A percentile compares a stretch with the other conserved stretches of the same genome.
These are phyloP conservation scores for Tiliacea aurago DNA, from an alignment of 2,888 invertebrate genomes.

Conservation along the genomic window DNA sequence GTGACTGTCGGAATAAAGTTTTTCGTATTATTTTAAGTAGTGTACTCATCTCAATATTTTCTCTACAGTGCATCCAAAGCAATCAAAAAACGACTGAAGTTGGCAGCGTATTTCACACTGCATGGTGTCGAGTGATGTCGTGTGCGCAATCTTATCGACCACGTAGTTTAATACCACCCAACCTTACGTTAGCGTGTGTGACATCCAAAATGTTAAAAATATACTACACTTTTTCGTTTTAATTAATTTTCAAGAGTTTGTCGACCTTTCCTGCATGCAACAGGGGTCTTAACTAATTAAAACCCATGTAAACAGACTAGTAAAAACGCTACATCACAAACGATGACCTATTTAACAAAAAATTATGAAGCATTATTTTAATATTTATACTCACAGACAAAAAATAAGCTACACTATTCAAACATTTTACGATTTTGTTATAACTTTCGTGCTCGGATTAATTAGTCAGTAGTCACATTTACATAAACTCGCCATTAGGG, in stretches of 20 bases:
- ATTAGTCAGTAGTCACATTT: slow-evolving; percentile 44
- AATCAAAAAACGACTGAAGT: neutral
- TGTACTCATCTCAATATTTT: neutral
- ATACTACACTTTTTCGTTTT: neutral
- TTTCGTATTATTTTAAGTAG: no score
- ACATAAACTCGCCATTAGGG: slow-evolving; percentile 38
- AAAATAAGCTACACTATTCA: slow-evolving; percentile 22
- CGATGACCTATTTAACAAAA: no score
- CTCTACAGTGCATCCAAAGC: neutral
- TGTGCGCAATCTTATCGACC: neutral
- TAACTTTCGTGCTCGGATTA: slow-evolving; percentile 52
- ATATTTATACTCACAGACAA: no score
- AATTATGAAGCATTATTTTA: no score
- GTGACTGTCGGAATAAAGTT: no score
- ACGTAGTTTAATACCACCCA: neutral
- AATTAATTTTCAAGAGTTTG: neutral
- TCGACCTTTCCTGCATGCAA: neutral
- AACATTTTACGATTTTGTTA: slow-evolving; percentile 20
- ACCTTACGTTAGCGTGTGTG: neutral
- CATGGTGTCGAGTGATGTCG: neutral
- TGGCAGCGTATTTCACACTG: neutral
- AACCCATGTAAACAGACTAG: neutral
- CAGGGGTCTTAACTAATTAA: neutral
- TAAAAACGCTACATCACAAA: neutral
- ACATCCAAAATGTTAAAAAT: neutral